Percentiles rank a stretch among this genome's conserved stretches.
phyloP scores from a whole-genome alignment of 2,113 vertebrate species.

The Origma solitaria region DNA sequence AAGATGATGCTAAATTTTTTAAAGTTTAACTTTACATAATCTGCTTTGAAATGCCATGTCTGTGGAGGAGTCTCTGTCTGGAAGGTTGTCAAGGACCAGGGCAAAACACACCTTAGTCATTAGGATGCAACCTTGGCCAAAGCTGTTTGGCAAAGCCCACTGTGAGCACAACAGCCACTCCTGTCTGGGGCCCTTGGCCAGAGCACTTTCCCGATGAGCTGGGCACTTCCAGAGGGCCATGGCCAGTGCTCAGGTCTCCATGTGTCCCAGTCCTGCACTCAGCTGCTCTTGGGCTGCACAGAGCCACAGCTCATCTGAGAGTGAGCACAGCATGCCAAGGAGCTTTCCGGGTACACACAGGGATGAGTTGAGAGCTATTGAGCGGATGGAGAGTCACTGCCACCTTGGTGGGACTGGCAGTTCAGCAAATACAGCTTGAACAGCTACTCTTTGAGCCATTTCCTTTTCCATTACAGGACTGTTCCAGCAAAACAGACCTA shows the following conservation, averaged over 20 bases:
- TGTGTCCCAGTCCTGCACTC: background rate
- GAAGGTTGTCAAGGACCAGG: background rate
- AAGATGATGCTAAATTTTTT: background rate
- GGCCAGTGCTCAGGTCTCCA: background rate
- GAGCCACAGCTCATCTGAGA: background rate
- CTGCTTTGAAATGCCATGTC: background rate
- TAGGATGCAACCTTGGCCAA: background rate
- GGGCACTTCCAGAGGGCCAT: background rate
- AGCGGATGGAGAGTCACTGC: background rate
- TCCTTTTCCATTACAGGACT: background rate
- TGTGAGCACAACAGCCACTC: background rate
- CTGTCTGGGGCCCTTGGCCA: background rate
- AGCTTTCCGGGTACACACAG: background rate
- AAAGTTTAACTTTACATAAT: background rate
- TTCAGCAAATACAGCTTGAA: background rate
- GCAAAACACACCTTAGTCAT: background rate
- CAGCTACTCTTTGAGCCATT: background rate
- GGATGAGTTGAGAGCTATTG: fast-evolving
- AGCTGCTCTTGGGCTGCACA: background rate
- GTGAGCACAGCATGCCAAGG: background rate
- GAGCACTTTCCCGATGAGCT: background rate
- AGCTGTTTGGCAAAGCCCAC: background rate
- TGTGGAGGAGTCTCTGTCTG: background rate
- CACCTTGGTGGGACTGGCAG: background rate
- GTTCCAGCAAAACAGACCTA: background rate